Conservation (phyloP, 2,888 invertebrate species). For the Pollenia amentaria region DNA sequence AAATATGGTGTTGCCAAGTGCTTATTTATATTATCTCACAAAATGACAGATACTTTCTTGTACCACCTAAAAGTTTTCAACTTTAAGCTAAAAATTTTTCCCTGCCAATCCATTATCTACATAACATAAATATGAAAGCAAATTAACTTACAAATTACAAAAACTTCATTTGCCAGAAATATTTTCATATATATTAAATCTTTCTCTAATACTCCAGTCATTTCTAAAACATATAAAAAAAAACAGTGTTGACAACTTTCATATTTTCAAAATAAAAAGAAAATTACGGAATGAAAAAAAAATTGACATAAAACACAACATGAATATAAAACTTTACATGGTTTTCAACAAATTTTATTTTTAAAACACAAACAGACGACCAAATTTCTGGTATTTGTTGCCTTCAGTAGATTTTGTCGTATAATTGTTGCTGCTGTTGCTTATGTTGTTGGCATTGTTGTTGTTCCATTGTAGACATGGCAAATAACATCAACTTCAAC, state of each 20-base stretch:
- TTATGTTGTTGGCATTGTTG: not conserved
- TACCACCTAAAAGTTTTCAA: no score
- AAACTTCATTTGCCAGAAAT: slow-evolving; percentile 46
- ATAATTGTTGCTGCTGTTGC: slow-evolving; percentile 10
- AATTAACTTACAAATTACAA: not conserved
- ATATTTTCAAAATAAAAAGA: slow-evolving; percentile 22
- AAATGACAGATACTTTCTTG: no score
- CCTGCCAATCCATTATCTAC: no score
- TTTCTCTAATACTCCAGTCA: not conserved
- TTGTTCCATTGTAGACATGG: slow-evolving; percentile 34
- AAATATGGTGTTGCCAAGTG: no score
- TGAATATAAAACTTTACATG: slow-evolving; percentile 56
- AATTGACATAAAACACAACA: slow-evolving; percentile 21
- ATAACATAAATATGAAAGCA: not conserved
- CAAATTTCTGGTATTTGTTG: slow-evolving; percentile 44
- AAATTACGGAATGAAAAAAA: not conserved
- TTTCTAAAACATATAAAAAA: slow-evolving; percentile 12
- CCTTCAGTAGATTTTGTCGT: slow-evolving; percentile 30
- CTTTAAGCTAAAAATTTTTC: no score
- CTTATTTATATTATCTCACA: no score
- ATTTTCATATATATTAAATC: slow-evolving; percentile 1
- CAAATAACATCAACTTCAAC: slow-evolving; percentile 52
- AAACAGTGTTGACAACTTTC: slow-evolving; percentile 49
- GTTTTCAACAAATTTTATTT: slow-evolving; percentile 43
- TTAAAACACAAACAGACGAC: slow-evolving; percentile 43